phyloP scores from a whole-genome alignment of 2,113 vertebrate species.

The Ciconia stormi region DNA sequence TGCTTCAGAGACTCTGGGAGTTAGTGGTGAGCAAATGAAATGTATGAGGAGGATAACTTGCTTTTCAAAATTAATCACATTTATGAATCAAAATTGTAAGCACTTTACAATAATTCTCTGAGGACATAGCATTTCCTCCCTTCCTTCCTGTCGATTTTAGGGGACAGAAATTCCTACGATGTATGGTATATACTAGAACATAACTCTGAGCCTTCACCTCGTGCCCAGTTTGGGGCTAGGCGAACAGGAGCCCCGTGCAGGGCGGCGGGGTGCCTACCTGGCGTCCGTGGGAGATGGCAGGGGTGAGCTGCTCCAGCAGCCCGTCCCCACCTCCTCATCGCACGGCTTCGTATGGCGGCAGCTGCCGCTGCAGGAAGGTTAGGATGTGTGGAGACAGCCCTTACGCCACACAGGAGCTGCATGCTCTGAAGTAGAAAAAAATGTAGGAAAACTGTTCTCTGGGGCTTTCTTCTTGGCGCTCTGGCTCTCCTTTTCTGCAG shows the following conservation, averaged over 20 bases:
- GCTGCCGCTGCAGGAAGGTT: not conserved
- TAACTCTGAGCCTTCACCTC: not conserved
- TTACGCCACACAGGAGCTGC: not conserved
- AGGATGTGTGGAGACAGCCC: not conserved
- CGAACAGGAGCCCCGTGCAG: not conserved
- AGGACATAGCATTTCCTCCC: not conserved
- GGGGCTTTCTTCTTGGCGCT: not conserved
- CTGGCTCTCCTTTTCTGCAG: not conserved
- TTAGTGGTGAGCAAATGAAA: not conserved
- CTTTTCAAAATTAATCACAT: constrained; percentile 4
- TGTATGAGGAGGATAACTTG: not conserved
- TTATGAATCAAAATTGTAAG: not conserved
- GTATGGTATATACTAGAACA: not conserved
- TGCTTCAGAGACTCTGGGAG: not conserved
- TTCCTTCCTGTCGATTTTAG: not conserved
- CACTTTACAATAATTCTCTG: not conserved
- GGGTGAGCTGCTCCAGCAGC: not conserved
- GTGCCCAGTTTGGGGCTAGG: not conserved
- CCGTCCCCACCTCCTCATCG: not conserved
- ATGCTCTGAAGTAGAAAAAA: not conserved
- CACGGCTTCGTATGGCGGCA: not conserved
- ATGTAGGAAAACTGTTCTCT: not conserved
- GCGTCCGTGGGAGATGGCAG: not conserved
- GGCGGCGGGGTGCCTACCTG: not conserved
- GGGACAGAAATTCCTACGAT: not conserved